Base-by-base conservation (phyloP, 2,797 vertebrate species). In the Naso thynnoides region DNA sequence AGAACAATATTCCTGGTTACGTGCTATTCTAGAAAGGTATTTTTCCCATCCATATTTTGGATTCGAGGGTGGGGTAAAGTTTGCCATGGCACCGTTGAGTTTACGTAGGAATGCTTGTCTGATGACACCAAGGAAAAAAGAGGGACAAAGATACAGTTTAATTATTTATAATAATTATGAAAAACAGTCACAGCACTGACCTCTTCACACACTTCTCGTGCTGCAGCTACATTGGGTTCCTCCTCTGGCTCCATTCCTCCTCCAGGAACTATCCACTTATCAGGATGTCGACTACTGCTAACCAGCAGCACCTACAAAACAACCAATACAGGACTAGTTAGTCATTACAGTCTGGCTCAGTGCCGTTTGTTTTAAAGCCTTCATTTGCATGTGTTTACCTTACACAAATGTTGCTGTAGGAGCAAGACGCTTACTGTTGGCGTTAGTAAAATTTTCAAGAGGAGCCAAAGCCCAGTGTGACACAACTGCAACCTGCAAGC, bases 241-340 rank as follows among this genome's bases (percentile, higher is more conserved):
- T 99, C 98, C 69, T 98, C 97, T 0, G 98, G 98, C 92, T 99
- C 98, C 97, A 99, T 98, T 78, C 98, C 98, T 21, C 98, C 98
- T 61, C 98, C 98, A 9, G 98, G 98, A 79, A 99, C 98, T 47
- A 99, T 99, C 98, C 98, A 99, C 91, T 97, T 97, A 73, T 99
- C 98, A 2, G 97, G 98, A 91, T 99, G 96, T 78, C 98, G 95
- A 92, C 98, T 99, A 57, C 98, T 99, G 93, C 98, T 99, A 83
- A 99, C 98, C 57, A 99, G 92, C 84, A 99, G 92, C 84, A 99
- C 98, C 98, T 99, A 90, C 3, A 78, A 81, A 57, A 18, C 31
- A 82, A 44, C 31, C 57, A 15, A 63, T 9, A 63, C 10, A 73
- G 52, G 15, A 59, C 8, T 7, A 24, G 44, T 84, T 49, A 61